Evolutionary conservation across 2,113 vertebrate genomes (phyloP).

Genomic region (Ptyas mucosa): DNA sequence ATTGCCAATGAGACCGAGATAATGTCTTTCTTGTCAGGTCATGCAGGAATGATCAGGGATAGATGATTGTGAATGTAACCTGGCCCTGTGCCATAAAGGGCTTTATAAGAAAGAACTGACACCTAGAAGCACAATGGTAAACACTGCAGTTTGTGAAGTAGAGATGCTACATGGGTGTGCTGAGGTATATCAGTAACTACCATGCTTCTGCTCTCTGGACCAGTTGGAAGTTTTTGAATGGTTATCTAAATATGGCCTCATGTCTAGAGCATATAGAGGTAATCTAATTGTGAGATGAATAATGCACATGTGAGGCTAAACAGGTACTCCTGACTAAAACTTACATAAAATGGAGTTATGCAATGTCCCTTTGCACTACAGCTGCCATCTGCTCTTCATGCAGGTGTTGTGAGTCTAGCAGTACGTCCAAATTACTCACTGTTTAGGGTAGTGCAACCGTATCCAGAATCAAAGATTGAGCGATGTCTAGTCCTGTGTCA

Average conservation of each 20-base stretch:
- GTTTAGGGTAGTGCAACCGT: background rate
- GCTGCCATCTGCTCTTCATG: background rate
- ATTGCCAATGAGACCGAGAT: background rate
- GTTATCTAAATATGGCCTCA: background rate
- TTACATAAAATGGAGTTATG: background rate
- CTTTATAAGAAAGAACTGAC: background rate
- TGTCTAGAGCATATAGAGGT: background rate
- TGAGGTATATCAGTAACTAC: background rate
- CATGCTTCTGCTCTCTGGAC: background rate
- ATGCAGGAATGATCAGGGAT: background rate
- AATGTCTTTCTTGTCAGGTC: background rate
- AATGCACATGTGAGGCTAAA: background rate
- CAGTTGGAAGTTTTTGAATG: background rate
- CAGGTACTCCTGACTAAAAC: background rate
- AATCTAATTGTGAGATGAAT: background rate
- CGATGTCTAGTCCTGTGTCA: background rate
- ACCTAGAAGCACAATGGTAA: background rate
- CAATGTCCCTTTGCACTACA: background rate
- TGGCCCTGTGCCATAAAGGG: background rate
- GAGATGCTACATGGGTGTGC: background rate
- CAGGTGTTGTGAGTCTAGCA: background rate
- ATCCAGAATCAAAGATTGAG: background rate
- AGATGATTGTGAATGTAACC: background rate
- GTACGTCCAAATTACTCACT: background rate
- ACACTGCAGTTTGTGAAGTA: background rate